Base-by-base conservation (phyloP, 2,888 invertebrate species). In the Drosophila kambysellisi region DNA sequence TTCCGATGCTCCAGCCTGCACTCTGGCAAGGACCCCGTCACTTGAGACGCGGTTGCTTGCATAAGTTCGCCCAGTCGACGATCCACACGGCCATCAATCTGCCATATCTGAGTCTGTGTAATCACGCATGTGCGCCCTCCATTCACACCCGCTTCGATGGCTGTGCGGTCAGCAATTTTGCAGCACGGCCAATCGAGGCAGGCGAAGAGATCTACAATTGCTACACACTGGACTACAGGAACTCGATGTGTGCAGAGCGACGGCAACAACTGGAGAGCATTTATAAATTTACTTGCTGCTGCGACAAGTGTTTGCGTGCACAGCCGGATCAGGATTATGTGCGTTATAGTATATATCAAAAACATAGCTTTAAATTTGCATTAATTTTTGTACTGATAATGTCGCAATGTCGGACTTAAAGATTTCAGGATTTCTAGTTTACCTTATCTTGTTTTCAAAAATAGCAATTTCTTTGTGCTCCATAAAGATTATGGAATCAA, bases 121-220 rank as follows among this genome's bases (percentile, higher is more conserved):
- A 99, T 93, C 99, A 99, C 93, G 96, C 98, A 0, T 99, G 99
- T 92, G 95, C 96, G 76, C 96, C 97, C 8, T 96, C 96, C 85
- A 96, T 98, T 70, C 95, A 95, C 60, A 95, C 95, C 83, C 95
- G 96, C 84, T 97, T 96, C 92, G 94, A 95, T 92, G 95, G 96
- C 61, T 94, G 95, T 68, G 94, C 94, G 17, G 94, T 98, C 30
- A 94, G 96, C 72, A 96, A 97, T 4, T 95, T 95, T 85, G 95
- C 97, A 11, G 93, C 94, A 0, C 94, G 94, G 70, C 94, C 95
- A 85, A 94, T 98, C 41, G 78, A 92, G 1, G 85, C 93, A 33
- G 96, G 96, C 6, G 95, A 95, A 15, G 97, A 98, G 94, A 95
- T 99, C 74, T 95, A 95, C 79, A 98, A 98, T 93, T 97, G 97